Conservation (phyloP, 2,888 invertebrate species). For the Globia sparganii region DNA sequence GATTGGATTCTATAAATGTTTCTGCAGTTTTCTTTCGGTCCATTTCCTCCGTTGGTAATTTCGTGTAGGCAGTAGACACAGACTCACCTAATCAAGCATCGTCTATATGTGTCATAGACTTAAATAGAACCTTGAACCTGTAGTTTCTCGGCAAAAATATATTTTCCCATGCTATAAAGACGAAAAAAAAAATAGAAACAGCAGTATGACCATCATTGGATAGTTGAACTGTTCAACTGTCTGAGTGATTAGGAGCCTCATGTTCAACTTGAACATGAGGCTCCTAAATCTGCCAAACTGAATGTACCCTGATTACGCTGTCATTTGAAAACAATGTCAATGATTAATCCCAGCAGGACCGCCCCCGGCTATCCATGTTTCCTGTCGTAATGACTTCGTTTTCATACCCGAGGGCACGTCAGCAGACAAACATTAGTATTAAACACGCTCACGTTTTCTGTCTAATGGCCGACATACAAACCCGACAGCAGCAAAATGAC, state of each 20-base stretch:
- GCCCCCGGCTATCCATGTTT: slow-evolving; percentile 27
- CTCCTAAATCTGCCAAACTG: background rate
- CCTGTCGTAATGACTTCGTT: slow-evolving; percentile 39
- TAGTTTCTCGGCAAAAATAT: background rate
- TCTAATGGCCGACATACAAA: slow-evolving; percentile 36
- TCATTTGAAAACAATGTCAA: slow-evolving; percentile 7
- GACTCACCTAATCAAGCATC: background rate
- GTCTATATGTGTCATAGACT: background rate
- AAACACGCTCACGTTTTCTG: slow-evolving; percentile 55
- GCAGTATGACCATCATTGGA: background rate
- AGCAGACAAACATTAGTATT: slow-evolving; percentile 39
- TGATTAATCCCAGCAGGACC: slow-evolving; percentile 21
- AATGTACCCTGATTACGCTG: slow-evolving; percentile 5
- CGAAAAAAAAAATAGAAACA: background rate
- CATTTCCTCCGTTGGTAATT: slow-evolving; percentile 11
- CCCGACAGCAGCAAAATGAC: slow-evolving; percentile 39
- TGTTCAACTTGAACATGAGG: background rate
- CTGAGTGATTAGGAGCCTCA: no score
- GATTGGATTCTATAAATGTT: slow-evolving; percentile 16
- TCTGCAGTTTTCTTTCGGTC: background rate
- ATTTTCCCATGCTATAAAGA: background rate
- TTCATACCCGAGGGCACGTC: slow-evolving; percentile 17
- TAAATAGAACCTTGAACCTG: background rate
- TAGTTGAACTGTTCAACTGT: background rate
- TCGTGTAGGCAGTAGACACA: background rate